Evolutionary conservation across 2,888 invertebrate genomes (phyloP).

Genomic region (Parasteatoda lunata): DNA sequence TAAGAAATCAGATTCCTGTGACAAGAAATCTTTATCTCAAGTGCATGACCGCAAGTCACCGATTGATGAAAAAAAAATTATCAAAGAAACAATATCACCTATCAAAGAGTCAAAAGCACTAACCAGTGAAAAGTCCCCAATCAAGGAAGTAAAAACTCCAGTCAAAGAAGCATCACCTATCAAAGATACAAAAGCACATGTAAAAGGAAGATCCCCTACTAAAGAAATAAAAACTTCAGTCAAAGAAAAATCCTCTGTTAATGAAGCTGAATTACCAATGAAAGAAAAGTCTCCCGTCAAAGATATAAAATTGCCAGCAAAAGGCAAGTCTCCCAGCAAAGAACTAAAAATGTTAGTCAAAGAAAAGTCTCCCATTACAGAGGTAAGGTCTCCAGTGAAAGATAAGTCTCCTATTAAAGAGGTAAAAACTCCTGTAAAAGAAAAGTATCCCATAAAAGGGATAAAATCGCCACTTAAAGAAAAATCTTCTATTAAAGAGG

Average conservation of each 20-base stretch:
- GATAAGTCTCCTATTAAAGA: background rate
- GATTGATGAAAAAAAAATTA: background rate
- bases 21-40: background rate
- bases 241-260: background rate
- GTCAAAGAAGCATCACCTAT: background rate
- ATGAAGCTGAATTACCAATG: background rate
- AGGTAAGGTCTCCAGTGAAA: background rate
- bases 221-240: background rate
- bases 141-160: background rate
- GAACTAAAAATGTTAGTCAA: no score
- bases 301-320: conserved; percentile 2
- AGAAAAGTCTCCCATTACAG: background rate
- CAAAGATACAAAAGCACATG: background rate
- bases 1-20: background rate
- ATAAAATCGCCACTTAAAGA: conserved; percentile 18
- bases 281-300: conserved; percentile 6
- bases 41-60: background rate
- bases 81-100: background rate
- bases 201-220: background rate
- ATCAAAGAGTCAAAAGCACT: background rate
- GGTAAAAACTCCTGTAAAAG: background rate
- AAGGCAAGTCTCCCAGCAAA: conserved; percentile 6
- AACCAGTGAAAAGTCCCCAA: background rate
- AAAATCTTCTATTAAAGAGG: background rate
- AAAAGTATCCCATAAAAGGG: background rate